Evolutionary conservation across 2,113 vertebrate species (phyloP).

Genomic region (Elephantulus edwardii): DNA sequence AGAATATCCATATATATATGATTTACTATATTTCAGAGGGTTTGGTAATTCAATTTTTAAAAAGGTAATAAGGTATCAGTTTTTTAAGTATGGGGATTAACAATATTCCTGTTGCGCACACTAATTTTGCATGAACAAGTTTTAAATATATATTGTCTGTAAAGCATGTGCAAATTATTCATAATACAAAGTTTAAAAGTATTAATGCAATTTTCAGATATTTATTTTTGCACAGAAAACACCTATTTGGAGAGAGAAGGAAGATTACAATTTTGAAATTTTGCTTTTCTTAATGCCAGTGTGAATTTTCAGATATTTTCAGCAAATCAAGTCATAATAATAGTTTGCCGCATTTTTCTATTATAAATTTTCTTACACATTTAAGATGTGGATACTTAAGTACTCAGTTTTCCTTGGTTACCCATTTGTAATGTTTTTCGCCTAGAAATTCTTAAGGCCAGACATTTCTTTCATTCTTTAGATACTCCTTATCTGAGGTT

Average conservation of each 20-base stretch:
- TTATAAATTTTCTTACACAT: slow-evolving; percentile 69
- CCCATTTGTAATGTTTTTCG: slow-evolving; percentile 44
- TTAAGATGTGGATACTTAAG: slow-evolving; percentile 71
- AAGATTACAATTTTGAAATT: slow-evolving; percentile 73
- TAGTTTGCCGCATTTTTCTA: slow-evolving; percentile 70
- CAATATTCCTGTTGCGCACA: slow-evolving; percentile 81
- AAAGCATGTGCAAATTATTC: slow-evolving; percentile 87
- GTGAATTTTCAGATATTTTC: slow-evolving; percentile 70
- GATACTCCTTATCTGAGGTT: slow-evolving; percentile 32
- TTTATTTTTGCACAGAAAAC: slow-evolving; percentile 77
- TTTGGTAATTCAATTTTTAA: slow-evolving; percentile 80
- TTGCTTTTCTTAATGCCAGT: slow-evolving; percentile 71
- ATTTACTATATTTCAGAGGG: slow-evolving; percentile 80
- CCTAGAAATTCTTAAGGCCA: slow-evolving; percentile 60
- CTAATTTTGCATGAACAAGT: slow-evolving; percentile 88
- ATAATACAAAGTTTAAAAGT: slow-evolving; percentile 81
- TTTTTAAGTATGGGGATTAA: slow-evolving; percentile 81
- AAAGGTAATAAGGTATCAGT: slow-evolving; percentile 73
- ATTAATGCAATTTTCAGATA: slow-evolving; percentile 82
- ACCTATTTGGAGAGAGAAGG: slow-evolving; percentile 59
- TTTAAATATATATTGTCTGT: slow-evolving; percentile 88
- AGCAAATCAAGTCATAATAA: slow-evolving; percentile 63
- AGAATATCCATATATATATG: slow-evolving; percentile 82
- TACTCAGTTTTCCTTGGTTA: slow-evolving; percentile 63
- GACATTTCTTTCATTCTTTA: slow-evolving; percentile 57